Conservation (phyloP, 2,113 vertebrate genomes). For the Gnathonemus longibarbis region DNA sequence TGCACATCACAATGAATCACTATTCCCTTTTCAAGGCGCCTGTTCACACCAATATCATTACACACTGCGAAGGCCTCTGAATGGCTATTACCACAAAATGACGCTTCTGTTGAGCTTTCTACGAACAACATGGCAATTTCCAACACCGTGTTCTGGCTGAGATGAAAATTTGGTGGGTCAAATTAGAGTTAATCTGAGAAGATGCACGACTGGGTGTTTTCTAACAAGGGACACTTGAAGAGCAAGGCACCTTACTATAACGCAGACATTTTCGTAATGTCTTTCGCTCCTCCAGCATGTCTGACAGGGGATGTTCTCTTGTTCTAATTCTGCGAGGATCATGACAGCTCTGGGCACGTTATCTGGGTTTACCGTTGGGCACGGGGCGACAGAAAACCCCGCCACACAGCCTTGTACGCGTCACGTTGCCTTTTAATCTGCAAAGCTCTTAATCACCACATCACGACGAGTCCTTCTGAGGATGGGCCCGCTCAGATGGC, state of each 20-base stretch:
- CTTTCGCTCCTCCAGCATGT: not conserved
- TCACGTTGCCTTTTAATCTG: slow-evolving; percentile 2
- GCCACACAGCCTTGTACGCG: not conserved
- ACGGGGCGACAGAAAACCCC: not conserved
- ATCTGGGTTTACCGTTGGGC: slow-evolving; percentile 1
- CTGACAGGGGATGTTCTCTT: not conserved
- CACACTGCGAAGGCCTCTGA: not conserved
- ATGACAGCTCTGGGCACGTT: not conserved
- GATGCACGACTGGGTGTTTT: not conserved
- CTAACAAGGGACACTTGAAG: not conserved
- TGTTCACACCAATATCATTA: slow-evolving; percentile 9
- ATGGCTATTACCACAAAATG: not conserved
- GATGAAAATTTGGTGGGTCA: slow-evolving; percentile 4
- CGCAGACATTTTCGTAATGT: not conserved
- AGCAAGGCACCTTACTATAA: not conserved
- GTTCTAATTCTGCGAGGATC: not conserved
- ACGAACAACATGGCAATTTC: slow-evolving; percentile 4
- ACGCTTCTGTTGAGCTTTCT: not conserved
- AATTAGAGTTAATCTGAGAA: not conserved
- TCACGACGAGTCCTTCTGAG: not conserved
- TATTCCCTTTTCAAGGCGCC: not conserved
- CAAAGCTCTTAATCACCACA: slow-evolving; percentile 1
- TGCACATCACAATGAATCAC: not conserved
- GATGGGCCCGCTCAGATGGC: not conserved
- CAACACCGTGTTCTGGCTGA: not conserved